These are phyloP conservation scores for Amazona ochrocephala DNA, from an alignment of 2,797 vertebrate species.

Conservation along the genomic window DNA sequence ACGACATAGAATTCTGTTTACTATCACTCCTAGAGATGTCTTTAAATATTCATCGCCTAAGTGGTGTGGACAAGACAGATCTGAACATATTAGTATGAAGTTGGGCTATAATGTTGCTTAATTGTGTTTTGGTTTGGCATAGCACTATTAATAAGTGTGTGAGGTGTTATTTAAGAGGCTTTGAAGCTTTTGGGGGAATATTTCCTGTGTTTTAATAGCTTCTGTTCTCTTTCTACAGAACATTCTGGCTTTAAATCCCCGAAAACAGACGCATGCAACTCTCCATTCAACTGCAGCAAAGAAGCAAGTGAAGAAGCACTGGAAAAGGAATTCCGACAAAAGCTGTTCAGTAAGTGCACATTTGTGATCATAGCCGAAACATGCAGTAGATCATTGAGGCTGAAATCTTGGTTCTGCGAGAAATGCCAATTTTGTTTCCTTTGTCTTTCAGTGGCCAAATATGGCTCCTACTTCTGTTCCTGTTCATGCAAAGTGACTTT, in stretches of 20 bases:
- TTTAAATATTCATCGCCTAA: neutral
- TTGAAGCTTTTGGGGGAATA: neutral
- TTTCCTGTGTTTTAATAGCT: neutral
- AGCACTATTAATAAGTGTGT: neutral
- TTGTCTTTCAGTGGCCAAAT: neutral
- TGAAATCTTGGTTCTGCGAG: neutral
- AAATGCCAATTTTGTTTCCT: neutral
- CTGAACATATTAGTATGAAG: neutral
- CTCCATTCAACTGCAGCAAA: slow-evolving; percentile 85
- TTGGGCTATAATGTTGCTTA: neutral
- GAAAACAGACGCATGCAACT: slow-evolving; percentile 79
- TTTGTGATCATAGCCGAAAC: neutral
- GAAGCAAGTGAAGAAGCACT: slow-evolving; percentile 88
- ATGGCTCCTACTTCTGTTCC: neutral
- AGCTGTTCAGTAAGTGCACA: slow-evolving; percentile 83
- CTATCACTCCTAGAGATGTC: neutral
- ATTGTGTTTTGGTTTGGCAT: neutral
- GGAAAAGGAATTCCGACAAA: slow-evolving; percentile 89
- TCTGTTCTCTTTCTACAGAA: slow-evolving; percentile 74
- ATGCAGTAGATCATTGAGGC: neutral
- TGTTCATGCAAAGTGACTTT: neutral
- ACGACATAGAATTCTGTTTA: neutral
- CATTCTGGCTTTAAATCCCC: slow-evolving; percentile 89
- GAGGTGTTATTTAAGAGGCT: neutral
- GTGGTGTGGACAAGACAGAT: neutral